Conservation (phyloP, 2,797 vertebrate species). For the Premnoplex brunnescens region DNA sequence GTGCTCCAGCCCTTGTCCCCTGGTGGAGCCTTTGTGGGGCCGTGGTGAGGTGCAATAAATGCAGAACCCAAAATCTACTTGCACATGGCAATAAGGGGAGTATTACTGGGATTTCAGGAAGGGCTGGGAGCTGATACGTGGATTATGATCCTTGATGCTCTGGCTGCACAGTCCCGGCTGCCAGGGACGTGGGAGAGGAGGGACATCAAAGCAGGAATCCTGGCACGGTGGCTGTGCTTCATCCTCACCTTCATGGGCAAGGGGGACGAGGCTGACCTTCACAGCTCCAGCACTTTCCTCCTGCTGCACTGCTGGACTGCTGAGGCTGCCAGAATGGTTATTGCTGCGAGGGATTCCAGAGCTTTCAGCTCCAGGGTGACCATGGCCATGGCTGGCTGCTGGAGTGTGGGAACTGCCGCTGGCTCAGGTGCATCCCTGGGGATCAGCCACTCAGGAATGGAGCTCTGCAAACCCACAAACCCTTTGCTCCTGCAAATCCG, state of each 20-base stretch:
- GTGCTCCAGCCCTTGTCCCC: neutral
- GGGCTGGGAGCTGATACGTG: rapidly evolving
- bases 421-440: neutral
- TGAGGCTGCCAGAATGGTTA: neutral
- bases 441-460: neutral
- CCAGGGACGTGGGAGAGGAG: rapidly evolving
- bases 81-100: neutral
- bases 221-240: neutral
- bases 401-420: neutral
- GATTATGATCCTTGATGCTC: neutral
- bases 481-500: neutral
- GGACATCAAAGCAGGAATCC: neutral
- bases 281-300: neutral
- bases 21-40: neutral
- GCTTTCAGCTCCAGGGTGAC: neutral
- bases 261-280: neutral
- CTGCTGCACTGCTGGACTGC: neutral
- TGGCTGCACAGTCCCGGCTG: neutral
- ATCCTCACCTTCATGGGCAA: rapidly evolving
- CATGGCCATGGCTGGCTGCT: rapidly evolving
- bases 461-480: neutral
- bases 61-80: neutral
- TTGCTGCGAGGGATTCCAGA: neutral
- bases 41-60: neutral
- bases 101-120: neutral